Percentiles rank a stretch among this genome's conserved stretches.
These are phyloP conservation scores for Lithobates pipiens DNA, from an alignment of 2,797 vertebrate species.

Conservation along the genomic window DNA sequence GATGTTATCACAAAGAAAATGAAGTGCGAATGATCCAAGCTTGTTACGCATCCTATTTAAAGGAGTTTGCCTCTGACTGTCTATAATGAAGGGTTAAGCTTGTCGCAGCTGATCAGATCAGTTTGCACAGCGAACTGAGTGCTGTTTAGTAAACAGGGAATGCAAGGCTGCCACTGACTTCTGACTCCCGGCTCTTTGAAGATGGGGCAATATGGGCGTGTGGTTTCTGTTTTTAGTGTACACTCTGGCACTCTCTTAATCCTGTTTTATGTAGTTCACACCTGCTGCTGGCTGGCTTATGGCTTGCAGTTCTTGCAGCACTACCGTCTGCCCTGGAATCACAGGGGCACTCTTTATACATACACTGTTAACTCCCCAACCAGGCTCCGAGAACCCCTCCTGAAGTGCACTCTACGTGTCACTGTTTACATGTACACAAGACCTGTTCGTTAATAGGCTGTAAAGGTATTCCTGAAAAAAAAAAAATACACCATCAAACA, in stretches of 20 bases:
- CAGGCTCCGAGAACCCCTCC: background rate
- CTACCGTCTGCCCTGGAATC: conserved; percentile 50
- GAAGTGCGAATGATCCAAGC: background rate
- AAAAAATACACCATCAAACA: too few species aligned
- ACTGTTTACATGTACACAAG: conserved; percentile 29
- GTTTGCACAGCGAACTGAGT: conserved; percentile 47
- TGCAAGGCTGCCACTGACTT: conserved; percentile 59
- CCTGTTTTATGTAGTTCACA: conserved; percentile 85
- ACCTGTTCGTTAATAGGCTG: background rate
- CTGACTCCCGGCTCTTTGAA: conserved; percentile 67
- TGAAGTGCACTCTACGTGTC: background rate
- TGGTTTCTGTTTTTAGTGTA: conserved; percentile 82
- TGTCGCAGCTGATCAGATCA: conserved; percentile 39
- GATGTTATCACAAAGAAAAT: background rate
- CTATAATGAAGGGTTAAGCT: conserved; percentile 33
- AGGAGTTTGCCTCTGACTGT: background rate
- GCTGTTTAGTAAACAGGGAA: conserved; percentile 77
- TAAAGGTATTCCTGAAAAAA: too few species aligned
- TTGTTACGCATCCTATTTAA: background rate
- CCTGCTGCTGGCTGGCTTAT: conserved; percentile 78
- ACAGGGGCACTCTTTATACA: background rate
- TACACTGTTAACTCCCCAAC: background rate
- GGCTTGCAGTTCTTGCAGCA: conserved; percentile 70
- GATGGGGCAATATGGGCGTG: conserved; percentile 70
- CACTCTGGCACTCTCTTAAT: conserved; percentile 76